These are phyloP conservation scores for Eristalis pertinax DNA, from an alignment of 2,888 invertebrate species.

Conservation along the genomic window DNA sequence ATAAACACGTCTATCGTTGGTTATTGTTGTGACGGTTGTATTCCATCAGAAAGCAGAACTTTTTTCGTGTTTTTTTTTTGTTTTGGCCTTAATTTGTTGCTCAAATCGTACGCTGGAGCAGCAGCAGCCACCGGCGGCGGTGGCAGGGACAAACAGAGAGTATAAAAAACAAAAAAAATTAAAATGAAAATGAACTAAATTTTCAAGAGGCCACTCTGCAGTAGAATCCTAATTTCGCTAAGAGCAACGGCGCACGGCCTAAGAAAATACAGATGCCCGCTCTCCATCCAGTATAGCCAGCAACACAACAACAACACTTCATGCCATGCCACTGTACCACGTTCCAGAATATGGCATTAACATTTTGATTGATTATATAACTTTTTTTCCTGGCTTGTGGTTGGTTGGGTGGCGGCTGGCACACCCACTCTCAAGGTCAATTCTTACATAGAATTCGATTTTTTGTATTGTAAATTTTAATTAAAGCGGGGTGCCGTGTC, in stretches of 20 bases:
- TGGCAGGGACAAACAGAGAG: not conserved
- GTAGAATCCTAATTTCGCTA: slow-evolving; percentile 59
- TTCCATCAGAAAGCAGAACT: slow-evolving; percentile 32
- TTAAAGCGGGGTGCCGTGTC: slow-evolving; percentile 45
- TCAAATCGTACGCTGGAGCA: slow-evolving; percentile 45
- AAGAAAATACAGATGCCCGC: slow-evolving; percentile 24
- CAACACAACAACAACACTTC: not conserved
- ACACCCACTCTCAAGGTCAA: slow-evolving; percentile 65
- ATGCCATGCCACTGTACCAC: not conserved
- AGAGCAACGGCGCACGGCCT: slow-evolving; percentile 50
- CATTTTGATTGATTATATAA: slow-evolving; percentile 72
- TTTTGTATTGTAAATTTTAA: slow-evolving; percentile 51
- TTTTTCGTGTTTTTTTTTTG: slow-evolving; percentile 10
- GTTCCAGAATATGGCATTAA: slow-evolving; percentile 66
- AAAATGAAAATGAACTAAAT: slow-evolving; percentile 45
- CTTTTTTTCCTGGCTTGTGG: slow-evolving; percentile 42
- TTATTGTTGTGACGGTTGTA: slow-evolving; percentile 64
- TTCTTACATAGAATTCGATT: slow-evolving; percentile 47
- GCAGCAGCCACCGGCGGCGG: slow-evolving; percentile 14
- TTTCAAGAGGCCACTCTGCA: slow-evolving; percentile 54
- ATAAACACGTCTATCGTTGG: slow-evolving; percentile 56
- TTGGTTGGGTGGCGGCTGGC: slow-evolving; percentile 23
- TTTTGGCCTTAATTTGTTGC: slow-evolving; percentile 65
- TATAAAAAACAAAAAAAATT: not conserved
- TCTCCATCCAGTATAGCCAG: slow-evolving; percentile 12